Conservation (phyloP, 2,797 vertebrate genomes). For the Pangasius sanitwongsei region DNA sequence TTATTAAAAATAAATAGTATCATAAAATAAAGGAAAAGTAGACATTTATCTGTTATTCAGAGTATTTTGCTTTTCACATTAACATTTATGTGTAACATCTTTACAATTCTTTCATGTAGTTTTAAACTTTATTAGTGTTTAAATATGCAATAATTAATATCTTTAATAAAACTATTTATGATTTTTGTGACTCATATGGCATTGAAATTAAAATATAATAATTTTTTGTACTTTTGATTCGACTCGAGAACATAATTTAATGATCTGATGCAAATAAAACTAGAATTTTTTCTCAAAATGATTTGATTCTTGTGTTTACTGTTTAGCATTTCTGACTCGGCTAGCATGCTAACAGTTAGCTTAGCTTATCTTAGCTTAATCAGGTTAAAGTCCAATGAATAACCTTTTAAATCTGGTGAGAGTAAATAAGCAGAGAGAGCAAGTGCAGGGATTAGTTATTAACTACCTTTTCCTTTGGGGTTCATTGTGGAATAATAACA, state of each 20-base stretch:
- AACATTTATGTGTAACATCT: neutral
- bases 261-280: neutral
- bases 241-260: neutral
- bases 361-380: conserved; percentile 3
- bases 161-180: neutral
- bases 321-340: neutral
- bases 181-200: too few species aligned
- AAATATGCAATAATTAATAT: neutral
- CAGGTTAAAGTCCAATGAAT: neutral
- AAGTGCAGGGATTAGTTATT: too few species aligned
- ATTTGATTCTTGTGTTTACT: neutral
- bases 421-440: neutral
- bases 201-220: neutral
- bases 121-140: neutral
- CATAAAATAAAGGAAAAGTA: neutral
- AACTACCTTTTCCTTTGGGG: conserved; percentile 37
- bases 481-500: conserved; percentile 11
- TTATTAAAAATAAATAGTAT: neutral
- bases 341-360: neutral
- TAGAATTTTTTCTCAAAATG: neutral
- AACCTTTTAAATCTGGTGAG: neutral
- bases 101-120: neutral
- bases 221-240: neutral
- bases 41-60: neutral
- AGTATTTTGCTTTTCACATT: neutral